These are phyloP conservation scores for Brachionus paranguensis DNA, from an alignment of 1,140 invertebrate genomes.

Conservation along the genomic window DNA sequence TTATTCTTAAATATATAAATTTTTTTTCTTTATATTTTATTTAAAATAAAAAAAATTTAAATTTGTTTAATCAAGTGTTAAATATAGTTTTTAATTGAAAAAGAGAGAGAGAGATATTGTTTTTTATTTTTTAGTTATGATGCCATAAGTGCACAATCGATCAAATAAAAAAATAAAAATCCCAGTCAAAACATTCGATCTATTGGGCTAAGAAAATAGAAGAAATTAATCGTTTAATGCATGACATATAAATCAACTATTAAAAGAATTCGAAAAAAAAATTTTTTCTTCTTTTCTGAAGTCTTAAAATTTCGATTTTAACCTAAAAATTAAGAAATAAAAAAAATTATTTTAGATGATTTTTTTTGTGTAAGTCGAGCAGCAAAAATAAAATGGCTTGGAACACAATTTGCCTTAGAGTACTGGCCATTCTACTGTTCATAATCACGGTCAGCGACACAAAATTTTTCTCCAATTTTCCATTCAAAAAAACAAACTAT, in stretches of 20 bases:
- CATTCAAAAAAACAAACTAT: background rate
- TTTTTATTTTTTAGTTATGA: background rate
- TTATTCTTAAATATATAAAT: background rate
- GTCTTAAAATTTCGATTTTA: background rate
- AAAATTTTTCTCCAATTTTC: conserved; percentile 21
- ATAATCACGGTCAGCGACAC: background rate
- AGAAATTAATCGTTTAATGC: background rate
- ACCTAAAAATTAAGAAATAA: background rate
- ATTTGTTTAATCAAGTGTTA: background rate
- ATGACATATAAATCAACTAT: background rate
- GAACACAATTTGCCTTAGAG: background rate
- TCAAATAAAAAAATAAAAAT: background rate
- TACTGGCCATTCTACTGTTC: background rate
- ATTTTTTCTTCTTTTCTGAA: background rate
- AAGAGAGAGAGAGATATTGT: background rate
- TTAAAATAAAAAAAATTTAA: too few species aligned
- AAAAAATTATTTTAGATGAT: conserved; percentile 19
- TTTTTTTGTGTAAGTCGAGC: background rate
- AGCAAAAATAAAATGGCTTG: background rate
- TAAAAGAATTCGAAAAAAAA: background rate
- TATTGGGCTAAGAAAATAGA: background rate
- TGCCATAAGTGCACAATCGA: background rate
- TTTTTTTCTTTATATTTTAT: too few species aligned
- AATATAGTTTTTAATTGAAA: too few species aligned
- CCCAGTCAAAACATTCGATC: background rate